Evolutionary conservation across 2,113 vertebrate genomes (phyloP).

Genomic region (Oryzias javanicus): DNA sequence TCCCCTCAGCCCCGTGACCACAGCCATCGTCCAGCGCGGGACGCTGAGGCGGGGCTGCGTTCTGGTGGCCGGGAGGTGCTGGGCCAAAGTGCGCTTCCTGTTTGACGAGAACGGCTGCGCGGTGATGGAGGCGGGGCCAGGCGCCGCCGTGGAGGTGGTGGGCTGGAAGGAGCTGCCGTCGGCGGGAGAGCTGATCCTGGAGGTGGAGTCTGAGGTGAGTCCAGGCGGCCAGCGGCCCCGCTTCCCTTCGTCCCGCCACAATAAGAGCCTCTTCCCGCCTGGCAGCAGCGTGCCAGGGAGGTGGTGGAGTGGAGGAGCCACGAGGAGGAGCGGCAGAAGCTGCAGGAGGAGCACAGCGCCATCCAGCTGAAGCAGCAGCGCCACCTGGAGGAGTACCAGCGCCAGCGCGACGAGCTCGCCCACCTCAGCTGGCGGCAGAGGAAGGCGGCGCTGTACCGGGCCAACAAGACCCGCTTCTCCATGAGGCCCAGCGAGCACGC

Average conservation of each 20-base stretch:
- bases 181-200: constrained; percentile 88
- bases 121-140: constrained; percentile 79
- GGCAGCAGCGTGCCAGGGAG: constrained; percentile 88
- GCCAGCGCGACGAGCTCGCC: constrained; percentile 68
- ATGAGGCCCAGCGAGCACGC: constrained; percentile 74
- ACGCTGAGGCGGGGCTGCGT: constrained; percentile 83
- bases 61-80: constrained; percentile 88
- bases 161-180: constrained; percentile 95
- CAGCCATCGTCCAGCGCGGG: constrained; percentile 89
- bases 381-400: constrained; percentile 79
- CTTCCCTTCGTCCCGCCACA: neutral
- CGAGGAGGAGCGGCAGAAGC: constrained; percentile 77
- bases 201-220: constrained; percentile 93
- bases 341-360: constrained; percentile 74
- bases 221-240: too few relatives aligned
- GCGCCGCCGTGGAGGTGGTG: constrained; percentile 85
- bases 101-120: constrained; percentile 84
- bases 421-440: constrained; percentile 85
- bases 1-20: constrained; percentile 78
- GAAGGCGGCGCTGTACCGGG: constrained; percentile 70
- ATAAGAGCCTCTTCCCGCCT: neutral
- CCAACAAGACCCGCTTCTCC: constrained; percentile 63
- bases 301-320: constrained; percentile 87
- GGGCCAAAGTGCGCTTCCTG: constrained; percentile 93
- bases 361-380: constrained; percentile 82